phyloP scores from a whole-genome alignment of 92 coral and sea anemone genomes.

The Micromussa lordhowensis region DNA sequence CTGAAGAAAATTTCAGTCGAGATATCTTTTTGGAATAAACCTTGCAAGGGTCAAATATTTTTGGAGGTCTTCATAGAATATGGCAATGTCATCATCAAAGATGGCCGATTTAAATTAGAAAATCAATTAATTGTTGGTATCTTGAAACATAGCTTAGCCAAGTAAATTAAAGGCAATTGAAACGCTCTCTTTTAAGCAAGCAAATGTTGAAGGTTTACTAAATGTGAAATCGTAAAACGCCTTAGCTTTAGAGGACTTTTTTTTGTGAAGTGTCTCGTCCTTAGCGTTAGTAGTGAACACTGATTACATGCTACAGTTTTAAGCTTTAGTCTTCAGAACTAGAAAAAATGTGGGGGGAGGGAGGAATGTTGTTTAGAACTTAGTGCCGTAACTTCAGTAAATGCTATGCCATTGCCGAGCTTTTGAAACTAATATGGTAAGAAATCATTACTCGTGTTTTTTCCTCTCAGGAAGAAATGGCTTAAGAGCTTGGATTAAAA shows the following conservation, averaged over 20 bases:
- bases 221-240: background rate
- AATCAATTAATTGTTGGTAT: slow-evolving; percentile 1
- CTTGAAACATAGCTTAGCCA: background rate
- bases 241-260: background rate
- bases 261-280: background rate
- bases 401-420: background rate
- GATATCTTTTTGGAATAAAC: background rate
- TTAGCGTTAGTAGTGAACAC: background rate
- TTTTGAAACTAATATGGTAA: background rate
- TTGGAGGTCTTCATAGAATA: background rate
- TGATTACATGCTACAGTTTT: background rate
- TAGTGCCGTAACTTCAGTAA: background rate
- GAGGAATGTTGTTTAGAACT: too few relatives aligned
- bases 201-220: background rate
- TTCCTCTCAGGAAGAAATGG: background rate
- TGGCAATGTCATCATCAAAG: background rate
- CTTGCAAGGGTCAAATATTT: background rate
- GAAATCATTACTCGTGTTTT: background rate
- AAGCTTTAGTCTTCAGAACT: background rate
- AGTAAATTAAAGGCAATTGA: slow-evolving; percentile 14
- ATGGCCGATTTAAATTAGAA: background rate
- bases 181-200: background rate
- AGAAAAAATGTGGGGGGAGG: background rate
- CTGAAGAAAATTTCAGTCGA: background rate
- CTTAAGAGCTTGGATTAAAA: background rate